Percentiles rank a stretch among this genome's conserved stretches.
Evolutionary conservation across 2,797 vertebrate genomes (phyloP).

Genomic region (Philypnodon macrostomus): DNA sequence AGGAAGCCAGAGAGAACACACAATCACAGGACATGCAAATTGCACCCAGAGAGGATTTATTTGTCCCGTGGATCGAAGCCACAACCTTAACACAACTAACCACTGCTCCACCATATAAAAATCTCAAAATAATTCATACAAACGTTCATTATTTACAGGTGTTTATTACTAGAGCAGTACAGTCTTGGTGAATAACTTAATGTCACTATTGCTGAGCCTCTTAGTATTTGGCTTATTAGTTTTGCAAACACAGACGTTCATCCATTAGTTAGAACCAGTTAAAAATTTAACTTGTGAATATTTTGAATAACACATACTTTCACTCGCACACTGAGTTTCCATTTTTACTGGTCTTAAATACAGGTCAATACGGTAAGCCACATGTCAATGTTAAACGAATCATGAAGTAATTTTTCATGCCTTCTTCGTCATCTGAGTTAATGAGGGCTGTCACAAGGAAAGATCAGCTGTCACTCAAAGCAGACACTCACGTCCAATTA

Average conservation of each 20-base stretch:
- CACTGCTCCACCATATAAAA: too few relatives aligned
- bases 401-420: neutral
- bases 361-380: too few relatives aligned
- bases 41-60: too few relatives aligned
- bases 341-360: neutral
- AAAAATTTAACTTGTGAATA: neutral
- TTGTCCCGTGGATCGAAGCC: too few relatives aligned
- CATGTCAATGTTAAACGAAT: constrained; percentile 17
- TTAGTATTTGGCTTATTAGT: neutral
- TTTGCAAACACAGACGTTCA: constrained; percentile 2
- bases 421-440: constrained; percentile 16
- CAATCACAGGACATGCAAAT: too few relatives aligned
- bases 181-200: neutral
- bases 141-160: too few relatives aligned
- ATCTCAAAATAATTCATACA: too few relatives aligned
- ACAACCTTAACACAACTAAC: too few relatives aligned
- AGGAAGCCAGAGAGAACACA: too few relatives aligned
- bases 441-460: constrained; percentile 30
- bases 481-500: constrained; percentile 21
- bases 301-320: neutral
- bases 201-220: neutral
- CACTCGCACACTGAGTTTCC: neutral
- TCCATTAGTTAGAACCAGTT: constrained; percentile 3
- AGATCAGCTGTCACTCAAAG: constrained; percentile 43
- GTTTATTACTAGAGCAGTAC: too few relatives aligned